Conservation (phyloP, 2,888 invertebrate species). For the Drosophila suboccidentalis region DNA sequence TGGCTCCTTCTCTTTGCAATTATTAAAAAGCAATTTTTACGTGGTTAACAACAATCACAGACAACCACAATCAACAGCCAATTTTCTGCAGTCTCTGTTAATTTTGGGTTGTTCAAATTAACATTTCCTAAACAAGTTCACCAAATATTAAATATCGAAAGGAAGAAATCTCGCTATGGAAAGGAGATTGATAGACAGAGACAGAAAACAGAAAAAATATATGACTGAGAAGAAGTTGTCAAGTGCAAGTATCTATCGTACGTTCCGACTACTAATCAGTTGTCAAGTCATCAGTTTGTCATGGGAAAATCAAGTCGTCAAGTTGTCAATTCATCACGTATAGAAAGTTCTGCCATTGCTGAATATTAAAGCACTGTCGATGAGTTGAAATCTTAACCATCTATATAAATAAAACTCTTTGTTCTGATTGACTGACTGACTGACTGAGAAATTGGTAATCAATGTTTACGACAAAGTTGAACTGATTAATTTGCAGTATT, state of each 20-base stretch:
- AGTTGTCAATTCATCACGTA: slow-evolving; percentile 27
- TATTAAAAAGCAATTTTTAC: slow-evolving; percentile 66
- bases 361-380: slow-evolving; percentile 14
- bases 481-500: background rate
- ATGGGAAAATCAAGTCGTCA: slow-evolving; percentile 35
- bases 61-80: slow-evolving; percentile 20
- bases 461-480: background rate
- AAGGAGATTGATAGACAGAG: background rate
- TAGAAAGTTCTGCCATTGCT: slow-evolving; percentile 26
- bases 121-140: slow-evolving; percentile 5
- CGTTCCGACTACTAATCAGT: slow-evolving; percentile 34
- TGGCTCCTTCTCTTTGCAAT: slow-evolving; percentile 37
- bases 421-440: too few relatives aligned
- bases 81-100: slow-evolving; percentile 24
- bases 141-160: background rate
- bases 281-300: slow-evolving; percentile 25
- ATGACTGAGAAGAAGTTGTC: slow-evolving; percentile 13
- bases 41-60: slow-evolving; percentile 19
- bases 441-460: background rate
- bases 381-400: background rate
- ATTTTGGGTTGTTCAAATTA: slow-evolving; percentile 12
- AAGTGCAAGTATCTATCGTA: slow-evolving; percentile 7
- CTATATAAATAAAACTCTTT: background rate
- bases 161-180: background rate
- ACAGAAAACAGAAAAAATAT: background rate